A percentile compares a stretch with the other conserved stretches of the same genome.
These are phyloP conservation scores for Petrolisthes manimaculis DNA, from an alignment of 2,888 invertebrate genomes.

Conservation along the genomic window DNA sequence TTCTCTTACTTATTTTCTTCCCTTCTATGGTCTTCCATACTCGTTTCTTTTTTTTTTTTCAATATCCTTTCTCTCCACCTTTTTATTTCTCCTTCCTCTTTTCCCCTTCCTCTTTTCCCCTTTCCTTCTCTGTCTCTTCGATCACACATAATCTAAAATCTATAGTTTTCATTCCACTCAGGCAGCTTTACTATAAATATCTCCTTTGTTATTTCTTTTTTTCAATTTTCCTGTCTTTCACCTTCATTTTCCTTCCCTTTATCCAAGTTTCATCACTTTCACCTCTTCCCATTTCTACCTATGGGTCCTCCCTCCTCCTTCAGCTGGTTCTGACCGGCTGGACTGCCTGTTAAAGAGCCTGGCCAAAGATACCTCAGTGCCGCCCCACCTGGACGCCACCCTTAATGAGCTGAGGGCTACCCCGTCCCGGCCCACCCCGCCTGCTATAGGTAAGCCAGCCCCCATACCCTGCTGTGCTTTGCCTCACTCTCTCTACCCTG, in stretches of 20 bases:
- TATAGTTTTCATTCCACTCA: too few relatives aligned
- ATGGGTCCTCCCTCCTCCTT: not conserved
- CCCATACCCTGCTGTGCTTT: not conserved
- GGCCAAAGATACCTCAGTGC: slow-evolving; percentile 75
- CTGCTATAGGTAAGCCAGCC: slow-evolving; percentile 1
- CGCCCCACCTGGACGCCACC: slow-evolving; percentile 68
- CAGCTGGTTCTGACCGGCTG: slow-evolving; percentile 72
- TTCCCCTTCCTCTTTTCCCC: too few relatives aligned
- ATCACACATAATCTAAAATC: too few relatives aligned
- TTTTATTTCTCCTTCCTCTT: too few relatives aligned
- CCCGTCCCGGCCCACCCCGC: slow-evolving; percentile 1
- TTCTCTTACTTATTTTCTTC: not conserved
- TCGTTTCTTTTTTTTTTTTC: too few relatives aligned
- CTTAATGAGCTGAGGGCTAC: slow-evolving; percentile 53
- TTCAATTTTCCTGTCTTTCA: not conserved
- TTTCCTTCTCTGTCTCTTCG: too few relatives aligned
- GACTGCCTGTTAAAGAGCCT: slow-evolving; percentile 84
- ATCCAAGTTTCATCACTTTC: not conserved
- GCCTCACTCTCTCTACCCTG: not conserved
- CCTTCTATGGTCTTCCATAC: not conserved
- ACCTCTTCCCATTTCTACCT: not conserved
- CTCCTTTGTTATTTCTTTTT: too few relatives aligned
- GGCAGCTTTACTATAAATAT: too few relatives aligned
- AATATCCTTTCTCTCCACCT: too few relatives aligned
- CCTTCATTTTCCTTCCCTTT: not conserved